Conservation (phyloP, 2,888 invertebrate species). For the Leptinotarsa peninsularis region DNA sequence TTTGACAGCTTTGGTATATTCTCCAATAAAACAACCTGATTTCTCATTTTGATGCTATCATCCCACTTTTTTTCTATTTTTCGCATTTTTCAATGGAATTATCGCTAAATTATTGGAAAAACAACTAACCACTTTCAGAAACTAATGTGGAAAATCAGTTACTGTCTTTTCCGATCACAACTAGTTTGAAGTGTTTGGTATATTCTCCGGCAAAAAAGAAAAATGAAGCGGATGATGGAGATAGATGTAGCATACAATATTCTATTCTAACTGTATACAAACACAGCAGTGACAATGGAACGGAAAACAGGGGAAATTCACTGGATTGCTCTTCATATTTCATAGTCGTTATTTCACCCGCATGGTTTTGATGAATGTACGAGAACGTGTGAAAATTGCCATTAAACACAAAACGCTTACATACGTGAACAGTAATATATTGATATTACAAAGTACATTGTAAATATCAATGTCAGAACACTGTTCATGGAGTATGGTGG, state of each 20-base stretch:
- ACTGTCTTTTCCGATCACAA: background rate
- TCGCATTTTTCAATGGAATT: too few species aligned
- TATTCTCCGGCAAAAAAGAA: background rate
- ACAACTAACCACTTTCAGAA: background rate
- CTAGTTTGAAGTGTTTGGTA: background rate
- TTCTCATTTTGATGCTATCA: background rate
- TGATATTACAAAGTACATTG: constrained; percentile 15
- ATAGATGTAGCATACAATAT: background rate
- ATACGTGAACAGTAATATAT: constrained; percentile 20
- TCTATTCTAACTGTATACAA: constrained; percentile 13
- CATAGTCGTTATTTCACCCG: constrained; percentile 10
- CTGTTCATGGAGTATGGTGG: background rate
- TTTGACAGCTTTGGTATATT: background rate
- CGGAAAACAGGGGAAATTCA: constrained; percentile 20
- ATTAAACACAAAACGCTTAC: constrained; percentile 17
- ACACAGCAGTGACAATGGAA: constrained; percentile 7
- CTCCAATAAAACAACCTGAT: background rate
- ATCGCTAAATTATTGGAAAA: background rate
- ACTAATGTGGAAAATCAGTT: background rate
- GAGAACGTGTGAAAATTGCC: constrained; percentile 19
- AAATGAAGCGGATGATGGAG: background rate
- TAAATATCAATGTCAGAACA: constrained; percentile 20
- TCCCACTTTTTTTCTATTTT: background rate
- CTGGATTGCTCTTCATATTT: constrained; percentile 19
- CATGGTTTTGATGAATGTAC: constrained; percentile 10